These are phyloP conservation scores for Hirtodrosophila duncani DNA, from an alignment of 2,888 invertebrate genomes.

Conservation along the genomic window DNA sequence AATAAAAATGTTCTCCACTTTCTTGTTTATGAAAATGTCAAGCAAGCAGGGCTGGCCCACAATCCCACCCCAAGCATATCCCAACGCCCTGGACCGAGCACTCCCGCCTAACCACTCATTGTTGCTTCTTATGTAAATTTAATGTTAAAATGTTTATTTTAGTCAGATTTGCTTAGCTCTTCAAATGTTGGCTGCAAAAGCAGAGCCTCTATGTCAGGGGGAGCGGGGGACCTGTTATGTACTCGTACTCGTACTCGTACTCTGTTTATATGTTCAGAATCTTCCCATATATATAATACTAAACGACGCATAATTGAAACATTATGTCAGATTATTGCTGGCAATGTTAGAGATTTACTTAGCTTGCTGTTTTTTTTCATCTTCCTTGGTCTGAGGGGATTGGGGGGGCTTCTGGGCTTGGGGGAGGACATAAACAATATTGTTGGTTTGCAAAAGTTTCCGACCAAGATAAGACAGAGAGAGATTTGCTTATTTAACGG, in stretches of 20 bases:
- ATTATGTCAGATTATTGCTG: conserved; percentile 75
- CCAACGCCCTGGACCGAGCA: conserved; percentile 1
- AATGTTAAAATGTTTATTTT: conserved; percentile 75
- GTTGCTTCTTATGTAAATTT: conserved; percentile 73
- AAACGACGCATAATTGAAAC: conserved; percentile 75
- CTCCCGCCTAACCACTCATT: conserved; percentile 33
- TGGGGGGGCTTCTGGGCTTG: no score
- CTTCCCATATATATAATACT: conserved; percentile 69
- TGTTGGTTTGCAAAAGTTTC: conserved; percentile 31
- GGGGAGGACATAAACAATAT: conserved; percentile 38
- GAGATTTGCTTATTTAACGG: conserved; percentile 29
- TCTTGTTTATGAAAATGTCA: conserved; percentile 66
- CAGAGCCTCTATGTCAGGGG: conserved; percentile 40
- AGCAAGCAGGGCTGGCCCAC: conserved; percentile 59
- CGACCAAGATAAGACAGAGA: conserved; percentile 27
- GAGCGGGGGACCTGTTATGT: conserved; percentile 16
- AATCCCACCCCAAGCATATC: conserved; percentile 7
- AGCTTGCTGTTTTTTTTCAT: conserved; percentile 53
- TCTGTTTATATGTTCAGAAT: conserved; percentile 1
- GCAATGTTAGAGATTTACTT: conserved; percentile 68
- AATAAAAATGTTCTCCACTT: not conserved
- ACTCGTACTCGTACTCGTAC: conserved; percentile 1
- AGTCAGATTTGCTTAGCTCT: conserved; percentile 72
- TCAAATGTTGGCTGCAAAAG: conserved; percentile 62
- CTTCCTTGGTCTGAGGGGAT: conserved; percentile 4